Conservation (phyloP, 2,113 vertebrate species). For the Terrapene triunguis region DNA sequence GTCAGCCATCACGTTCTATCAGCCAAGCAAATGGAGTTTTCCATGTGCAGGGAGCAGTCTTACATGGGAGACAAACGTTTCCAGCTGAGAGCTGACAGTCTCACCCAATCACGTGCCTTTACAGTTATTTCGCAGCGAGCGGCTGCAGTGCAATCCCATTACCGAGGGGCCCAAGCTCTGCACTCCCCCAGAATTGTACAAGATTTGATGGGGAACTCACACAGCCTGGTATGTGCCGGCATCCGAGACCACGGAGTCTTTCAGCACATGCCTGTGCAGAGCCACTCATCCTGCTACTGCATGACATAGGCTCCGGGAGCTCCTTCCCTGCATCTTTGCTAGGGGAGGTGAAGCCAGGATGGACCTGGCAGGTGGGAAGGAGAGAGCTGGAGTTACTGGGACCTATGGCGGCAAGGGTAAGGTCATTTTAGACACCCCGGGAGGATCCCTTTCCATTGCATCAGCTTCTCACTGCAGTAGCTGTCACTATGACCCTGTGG, state of each 20-base stretch:
- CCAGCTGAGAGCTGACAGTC: background rate
- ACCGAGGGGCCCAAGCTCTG: background rate
- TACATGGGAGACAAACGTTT: background rate
- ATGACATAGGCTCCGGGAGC: background rate
- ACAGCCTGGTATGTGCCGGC: background rate
- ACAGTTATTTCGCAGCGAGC: background rate
- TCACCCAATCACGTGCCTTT: background rate
- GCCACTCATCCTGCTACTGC: no score
- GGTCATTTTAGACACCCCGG: background rate
- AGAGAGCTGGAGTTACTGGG: background rate
- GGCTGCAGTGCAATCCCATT: background rate
- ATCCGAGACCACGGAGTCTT: no score
- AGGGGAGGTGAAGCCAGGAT: background rate
- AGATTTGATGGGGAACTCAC: background rate
- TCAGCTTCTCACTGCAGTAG: background rate
- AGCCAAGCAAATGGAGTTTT: background rate
- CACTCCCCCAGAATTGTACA: background rate
- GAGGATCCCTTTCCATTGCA: background rate
- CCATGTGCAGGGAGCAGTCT: background rate
- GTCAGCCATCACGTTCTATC: no score
- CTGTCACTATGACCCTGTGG: background rate
- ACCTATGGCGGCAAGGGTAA: background rate
- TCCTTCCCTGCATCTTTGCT: background rate
- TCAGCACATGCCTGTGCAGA: no score
- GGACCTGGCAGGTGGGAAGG: background rate